These are phyloP conservation scores for Octopus sinensis DNA, from an alignment of 1,140 invertebrate species.

Conservation along the genomic window DNA sequence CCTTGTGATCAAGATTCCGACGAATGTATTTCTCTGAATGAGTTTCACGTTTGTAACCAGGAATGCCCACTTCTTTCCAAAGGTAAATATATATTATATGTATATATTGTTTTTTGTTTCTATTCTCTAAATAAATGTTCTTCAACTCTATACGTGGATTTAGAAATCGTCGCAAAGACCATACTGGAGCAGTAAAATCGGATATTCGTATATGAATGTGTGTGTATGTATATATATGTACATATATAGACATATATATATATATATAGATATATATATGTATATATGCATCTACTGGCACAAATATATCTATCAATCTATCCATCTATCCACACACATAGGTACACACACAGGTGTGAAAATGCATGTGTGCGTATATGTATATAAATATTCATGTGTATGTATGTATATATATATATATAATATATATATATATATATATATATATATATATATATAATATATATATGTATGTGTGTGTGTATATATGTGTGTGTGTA, in stretches of 20 bases:
- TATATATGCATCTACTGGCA: neutral
- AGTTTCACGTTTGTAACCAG: slow-evolving; percentile 11
- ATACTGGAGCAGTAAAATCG: too few relatives aligned
- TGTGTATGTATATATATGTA: neutral
- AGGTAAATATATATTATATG: neutral
- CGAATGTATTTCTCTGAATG: slow-evolving; percentile 10
- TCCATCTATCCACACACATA: neutral
- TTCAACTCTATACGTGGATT: too few relatives aligned
- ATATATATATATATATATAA: too few relatives aligned
- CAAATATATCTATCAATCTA: neutral
- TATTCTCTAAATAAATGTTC: neutral
- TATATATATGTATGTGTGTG: too few relatives aligned
- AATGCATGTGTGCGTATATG: neutral
- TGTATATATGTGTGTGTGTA: too few relatives aligned
- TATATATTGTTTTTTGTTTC: neutral
- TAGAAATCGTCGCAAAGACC: too few relatives aligned
- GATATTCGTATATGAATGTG: too few relatives aligned
- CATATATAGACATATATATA: neutral
- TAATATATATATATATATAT: too few relatives aligned
- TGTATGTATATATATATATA: too few relatives aligned
- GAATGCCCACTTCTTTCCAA: slow-evolving; percentile 12
- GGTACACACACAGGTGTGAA: neutral
- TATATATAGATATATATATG: neutral
- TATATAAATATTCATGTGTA: too few relatives aligned
- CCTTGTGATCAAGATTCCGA: slow-evolving; percentile 7